Base-by-base conservation (phyloP, 2,888 invertebrate species). In the Ischnus inquisitorius region DNA sequence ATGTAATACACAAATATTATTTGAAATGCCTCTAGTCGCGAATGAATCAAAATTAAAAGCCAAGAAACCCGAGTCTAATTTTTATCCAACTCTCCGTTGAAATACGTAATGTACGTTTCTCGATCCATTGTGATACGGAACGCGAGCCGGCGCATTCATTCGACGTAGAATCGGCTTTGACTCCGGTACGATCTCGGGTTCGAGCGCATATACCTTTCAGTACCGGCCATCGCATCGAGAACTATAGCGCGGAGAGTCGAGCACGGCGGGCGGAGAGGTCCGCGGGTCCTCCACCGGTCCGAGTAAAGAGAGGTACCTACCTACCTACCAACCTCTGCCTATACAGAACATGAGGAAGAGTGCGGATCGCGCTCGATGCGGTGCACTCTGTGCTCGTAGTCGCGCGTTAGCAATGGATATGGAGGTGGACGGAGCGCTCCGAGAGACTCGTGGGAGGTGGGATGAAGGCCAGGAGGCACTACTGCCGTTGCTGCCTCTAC, bases 401-500 rank as follows among this genome's bases (percentile, higher is more conserved):
- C 46, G 62, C 72, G 72, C 74, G 74, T 48, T 60, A 74, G 46
- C 48, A 51, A 34, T 28, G 75, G 75, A 19, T 43, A 46, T 62
- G 46, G 76, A 84, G 71, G 76, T 68, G 82, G 82, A 77, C 76
- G 84, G 22, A 60, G 64, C 28, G n/a, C 60, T 25, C 69, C 54
- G 41, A 67, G 41, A 67, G 64, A 82, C 79, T 76, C 71, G 51
- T 48, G 43, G 69, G 43, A 46, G 79, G 83, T 76, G 81, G 81
- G 81, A 79, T 71, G 60, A 75, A 75, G 68, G 74, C 79, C 83
- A 80, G 43, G 74, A 69, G 80, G 65, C 57, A 60, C 68, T 46
- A 43, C 72, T 10, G 60, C 60, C 19, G 34, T 60, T 10, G 60
- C 60, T n/a, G 19, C 69, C n/a, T n/a, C n/a, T 34, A 34, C 69